phyloP scores from a whole-genome alignment of 2,797 vertebrate genomes.

The Pipistrellus nathusii region DNA sequence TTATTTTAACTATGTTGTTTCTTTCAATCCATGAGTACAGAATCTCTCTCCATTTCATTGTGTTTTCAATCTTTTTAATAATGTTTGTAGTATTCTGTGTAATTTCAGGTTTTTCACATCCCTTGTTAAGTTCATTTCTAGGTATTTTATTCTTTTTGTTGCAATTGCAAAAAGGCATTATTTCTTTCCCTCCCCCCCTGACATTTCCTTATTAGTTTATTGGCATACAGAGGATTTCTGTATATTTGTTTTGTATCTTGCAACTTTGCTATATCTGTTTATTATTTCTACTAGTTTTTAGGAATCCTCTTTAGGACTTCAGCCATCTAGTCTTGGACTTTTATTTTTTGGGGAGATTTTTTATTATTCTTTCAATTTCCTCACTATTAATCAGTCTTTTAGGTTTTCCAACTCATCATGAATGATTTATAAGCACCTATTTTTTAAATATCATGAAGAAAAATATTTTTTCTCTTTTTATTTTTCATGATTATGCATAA shows the following conservation, averaged over 20 bases:
- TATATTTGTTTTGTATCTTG: background rate
- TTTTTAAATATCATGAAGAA: slow-evolving; percentile 1
- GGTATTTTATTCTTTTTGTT: background rate
- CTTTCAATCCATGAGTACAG: background rate
- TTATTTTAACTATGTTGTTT: background rate
- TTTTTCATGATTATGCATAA: slow-evolving; percentile 25
- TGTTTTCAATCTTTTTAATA: background rate
- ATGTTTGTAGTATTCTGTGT: background rate
- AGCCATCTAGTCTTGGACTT: background rate
- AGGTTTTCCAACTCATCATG: background rate
- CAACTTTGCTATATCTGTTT: background rate
- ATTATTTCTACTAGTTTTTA: background rate
- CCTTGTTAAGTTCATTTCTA: background rate
- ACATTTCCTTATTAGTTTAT: background rate
- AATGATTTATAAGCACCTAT: background rate
- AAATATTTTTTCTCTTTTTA: background rate
- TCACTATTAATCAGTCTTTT: background rate
- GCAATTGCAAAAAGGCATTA: background rate
- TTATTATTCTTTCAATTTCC: background rate
- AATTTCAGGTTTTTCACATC: background rate
- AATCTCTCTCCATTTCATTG: background rate
- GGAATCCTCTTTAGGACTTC: background rate
- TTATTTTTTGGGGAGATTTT: background rate
- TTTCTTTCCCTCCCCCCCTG: background rate
- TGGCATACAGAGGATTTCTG: background rate